Base-by-base conservation (phyloP, 1,140 invertebrate species). In the Drosophila repleta region DNA sequence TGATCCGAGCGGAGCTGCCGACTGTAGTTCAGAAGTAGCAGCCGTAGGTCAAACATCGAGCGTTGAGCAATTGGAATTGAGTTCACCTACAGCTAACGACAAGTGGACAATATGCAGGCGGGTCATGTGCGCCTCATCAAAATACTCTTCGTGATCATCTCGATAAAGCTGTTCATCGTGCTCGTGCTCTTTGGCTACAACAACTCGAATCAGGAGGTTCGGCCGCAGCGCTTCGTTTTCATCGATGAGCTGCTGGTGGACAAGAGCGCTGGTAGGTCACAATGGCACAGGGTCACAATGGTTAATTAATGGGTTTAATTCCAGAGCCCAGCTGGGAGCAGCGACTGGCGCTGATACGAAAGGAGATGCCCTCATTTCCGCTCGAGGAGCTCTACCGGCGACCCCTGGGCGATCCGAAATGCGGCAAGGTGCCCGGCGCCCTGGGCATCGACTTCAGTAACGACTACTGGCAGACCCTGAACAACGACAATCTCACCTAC, bases 401-500 rank as follows among this genome's bases (percentile, higher is more conserved):
- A 8, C 21, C 61, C 0, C 6, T 3, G 0, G 4, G 32, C 0
- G 4, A 4, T 24, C 63, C 52, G 26, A 32, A 7, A 0, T 90
- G 89, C 48, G 89, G 64, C 0, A 37, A 11, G 1, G 71, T 70
- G 0, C 76, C 89, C 0, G 18, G 65, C 21, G 2, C 81, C 1
- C 15, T 51, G 35, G 52, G 68, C 11, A 79, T 90, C 10, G 70
- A 78, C 0, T 90, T 83, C 10, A 82, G 89, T 53, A 90, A 90
- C 29, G 69, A 85, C n/a, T 89, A 83, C 21, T 97, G 96, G 96
- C 96, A 98, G 91, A 95, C 94, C 7, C 78, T 97, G 45, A 93
- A 93, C 52, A 94, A 95, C 1, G 93, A 92, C 5, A 96, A 97
- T 75, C 96, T 96, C 1, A 96, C 96, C 0, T 97, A 97, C 79